A percentile compares a stretch with the other conserved stretches of the same genome.
Evolutionary conservation across 92 coral and sea anemone species (phyloP).

Genomic region (Diadumene lineata): DNA sequence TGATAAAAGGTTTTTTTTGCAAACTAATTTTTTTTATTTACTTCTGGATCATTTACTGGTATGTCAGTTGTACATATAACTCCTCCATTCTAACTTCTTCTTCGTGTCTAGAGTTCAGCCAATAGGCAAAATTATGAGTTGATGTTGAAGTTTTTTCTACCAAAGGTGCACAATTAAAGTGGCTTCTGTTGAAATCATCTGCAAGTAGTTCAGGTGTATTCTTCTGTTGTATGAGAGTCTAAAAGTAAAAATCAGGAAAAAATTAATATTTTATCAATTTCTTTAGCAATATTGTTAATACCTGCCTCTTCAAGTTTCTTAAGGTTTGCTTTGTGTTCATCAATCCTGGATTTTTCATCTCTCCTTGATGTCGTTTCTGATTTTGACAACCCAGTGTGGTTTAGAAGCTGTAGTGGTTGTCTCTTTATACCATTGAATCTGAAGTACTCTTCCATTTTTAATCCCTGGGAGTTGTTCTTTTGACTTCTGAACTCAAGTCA

Average conservation of each 20-base stretch:
- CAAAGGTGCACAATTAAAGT: conserved; percentile 23
- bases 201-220: no score
- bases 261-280: no score
- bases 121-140: conserved; percentile 45
- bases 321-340: conserved; percentile 7
- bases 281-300: no score
- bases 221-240: no score
- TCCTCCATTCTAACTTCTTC: conserved; percentile 19
- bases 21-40: no score
- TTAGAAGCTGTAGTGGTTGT: conserved; percentile 31
- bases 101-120: conserved; percentile 26
- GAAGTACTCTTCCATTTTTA: conserved; percentile 14
- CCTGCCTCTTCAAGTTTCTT: no score
- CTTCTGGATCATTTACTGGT: conserved; percentile 53
- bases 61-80: conserved; percentile 4
- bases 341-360: neutral
- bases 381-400: conserved; percentile 26
- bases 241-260: no score
- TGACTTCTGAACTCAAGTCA: conserved; percentile 25
- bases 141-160: conserved; percentile 28
- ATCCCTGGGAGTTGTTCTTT: neutral
- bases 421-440: conserved; percentile 20
- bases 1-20: no score
- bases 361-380: conserved; percentile 26
- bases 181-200: conserved; percentile 45